phyloP scores from a whole-genome alignment of 2,888 invertebrate species.

The Lepidocyrtoides sp. region DNA sequence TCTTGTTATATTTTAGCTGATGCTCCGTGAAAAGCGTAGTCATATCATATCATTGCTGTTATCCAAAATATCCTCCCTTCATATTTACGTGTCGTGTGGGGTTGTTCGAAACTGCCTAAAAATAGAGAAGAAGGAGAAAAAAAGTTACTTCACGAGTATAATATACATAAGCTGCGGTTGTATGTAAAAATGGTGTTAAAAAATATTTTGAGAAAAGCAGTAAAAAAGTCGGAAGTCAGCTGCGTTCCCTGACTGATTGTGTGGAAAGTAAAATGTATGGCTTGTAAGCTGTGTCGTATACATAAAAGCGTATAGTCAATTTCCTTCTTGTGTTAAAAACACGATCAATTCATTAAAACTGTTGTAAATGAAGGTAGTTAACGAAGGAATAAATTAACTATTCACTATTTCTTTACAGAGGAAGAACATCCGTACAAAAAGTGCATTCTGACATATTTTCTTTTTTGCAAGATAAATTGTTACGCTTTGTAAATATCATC shows the following conservation, averaged over 20 bases:
- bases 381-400: constrained; percentile 36
- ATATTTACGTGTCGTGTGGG: background rate
- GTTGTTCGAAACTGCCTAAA: constrained; percentile 63
- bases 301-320: background rate
- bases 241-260: background rate
- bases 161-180: background rate
- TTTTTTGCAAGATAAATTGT: constrained; percentile 20
- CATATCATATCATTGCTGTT: background rate
- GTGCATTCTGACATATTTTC: constrained; percentile 33
- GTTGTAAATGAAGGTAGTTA: constrained; percentile 38
- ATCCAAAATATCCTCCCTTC: background rate
- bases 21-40: background rate
- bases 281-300: constrained; percentile 3
- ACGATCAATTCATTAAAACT: constrained; percentile 19
- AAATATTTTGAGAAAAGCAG: background rate
- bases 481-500: constrained; percentile 15
- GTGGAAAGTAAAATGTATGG: background rate
- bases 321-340: background rate
- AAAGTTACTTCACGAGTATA: background rate
- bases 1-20: background rate
- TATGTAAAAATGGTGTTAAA: background rate
- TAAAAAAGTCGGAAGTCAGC: background rate
- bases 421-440: background rate
- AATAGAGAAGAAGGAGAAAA: constrained; percentile 60
- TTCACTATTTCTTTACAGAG: background rate